Evolutionary conservation across 2,888 invertebrate genomes (phyloP).

Genomic region (Mechanitis mazaeus): DNA sequence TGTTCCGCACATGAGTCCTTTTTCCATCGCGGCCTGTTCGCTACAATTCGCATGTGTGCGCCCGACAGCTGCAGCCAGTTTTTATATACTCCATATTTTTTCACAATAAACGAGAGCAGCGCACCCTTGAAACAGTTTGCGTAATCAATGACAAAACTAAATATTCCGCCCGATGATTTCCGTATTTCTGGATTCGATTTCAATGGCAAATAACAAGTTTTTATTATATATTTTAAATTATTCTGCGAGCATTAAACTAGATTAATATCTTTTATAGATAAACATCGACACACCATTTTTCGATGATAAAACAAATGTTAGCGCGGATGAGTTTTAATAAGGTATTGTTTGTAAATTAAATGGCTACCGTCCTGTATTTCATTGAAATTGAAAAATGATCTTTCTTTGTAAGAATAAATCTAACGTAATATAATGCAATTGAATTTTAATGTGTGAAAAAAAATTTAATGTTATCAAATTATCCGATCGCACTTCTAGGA

Average conservation of each 20-base stretch:
- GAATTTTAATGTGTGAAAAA: conserved; percentile 46
- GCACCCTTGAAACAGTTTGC: conserved; percentile 78
- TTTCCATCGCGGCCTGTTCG: conserved; percentile 38
- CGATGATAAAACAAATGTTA: conserved; percentile 13
- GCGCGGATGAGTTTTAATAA: conserved; percentile 29
- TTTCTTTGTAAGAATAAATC: conserved; percentile 19
- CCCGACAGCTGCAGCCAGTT: conserved; percentile 73
- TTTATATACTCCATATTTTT: conserved; percentile 76
- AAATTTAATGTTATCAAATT: conserved; percentile 41
- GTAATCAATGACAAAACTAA: conserved; percentile 78
- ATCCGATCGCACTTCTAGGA: conserved; percentile 52
- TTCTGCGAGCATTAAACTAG: conserved; percentile 1
- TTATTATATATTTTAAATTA: conserved; percentile 13
- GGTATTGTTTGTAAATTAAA: conserved; percentile 31
- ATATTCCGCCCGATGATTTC: conserved; percentile 77
- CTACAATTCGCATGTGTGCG: conserved; percentile 75
- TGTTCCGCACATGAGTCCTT: conserved; percentile 48
- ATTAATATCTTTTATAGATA: not conserved
- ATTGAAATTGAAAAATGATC: conserved; percentile 19
- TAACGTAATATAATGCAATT: conserved; percentile 22
- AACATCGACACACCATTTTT: not conserved
- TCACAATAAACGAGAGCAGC: conserved; percentile 66
- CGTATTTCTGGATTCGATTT: conserved; percentile 63
- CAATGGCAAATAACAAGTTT: conserved; percentile 21
- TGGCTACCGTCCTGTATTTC: conserved; percentile 23